Percentiles rank a stretch among this genome's conserved stretches.
These are phyloP conservation scores for Chydorus sphaericus DNA, from an alignment of 2,888 invertebrate genomes.

Conservation along the genomic window DNA sequence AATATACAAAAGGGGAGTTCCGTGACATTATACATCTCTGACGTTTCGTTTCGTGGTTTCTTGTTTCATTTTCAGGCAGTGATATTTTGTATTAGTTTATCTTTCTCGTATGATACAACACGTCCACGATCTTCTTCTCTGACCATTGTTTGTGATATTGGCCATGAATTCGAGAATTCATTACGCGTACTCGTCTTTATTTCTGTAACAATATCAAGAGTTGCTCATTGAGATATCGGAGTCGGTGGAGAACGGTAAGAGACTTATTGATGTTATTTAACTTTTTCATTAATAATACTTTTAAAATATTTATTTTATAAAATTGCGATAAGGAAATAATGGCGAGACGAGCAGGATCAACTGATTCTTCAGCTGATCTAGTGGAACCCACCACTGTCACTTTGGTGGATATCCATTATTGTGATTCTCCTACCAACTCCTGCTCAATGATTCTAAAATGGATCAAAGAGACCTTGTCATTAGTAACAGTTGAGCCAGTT, in stretches of 20 bases:
- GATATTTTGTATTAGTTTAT: not conserved
- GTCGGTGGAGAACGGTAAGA: too few relatives aligned
- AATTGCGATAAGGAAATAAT: not conserved
- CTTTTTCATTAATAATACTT: not conserved
- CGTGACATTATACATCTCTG: not conserved
- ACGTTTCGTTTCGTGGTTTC: too few relatives aligned
- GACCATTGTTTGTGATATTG: not conserved
- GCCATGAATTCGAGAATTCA: too few relatives aligned
- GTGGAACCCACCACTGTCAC: not conserved
- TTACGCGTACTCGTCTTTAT: too few relatives aligned
- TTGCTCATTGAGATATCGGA: too few relatives aligned
- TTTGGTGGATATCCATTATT: too few relatives aligned
- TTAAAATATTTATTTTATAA: not conserved
- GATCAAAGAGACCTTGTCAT: not conserved
- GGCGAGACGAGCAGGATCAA: not conserved
- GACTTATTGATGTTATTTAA: not conserved
- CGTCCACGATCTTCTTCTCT: not conserved
- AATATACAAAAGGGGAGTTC: slow-evolving; percentile 1
- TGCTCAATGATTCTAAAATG: too few relatives aligned
- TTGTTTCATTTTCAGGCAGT: too few relatives aligned
- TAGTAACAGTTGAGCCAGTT: slow-evolving; percentile 63
- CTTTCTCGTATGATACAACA: not conserved
- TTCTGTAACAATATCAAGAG: too few relatives aligned
- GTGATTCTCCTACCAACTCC: too few relatives aligned
- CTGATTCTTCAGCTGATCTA: not conserved